Evolutionary conservation across 1,140 invertebrate genomes (phyloP).

Genomic region (Globodera rostochiensis): DNA sequence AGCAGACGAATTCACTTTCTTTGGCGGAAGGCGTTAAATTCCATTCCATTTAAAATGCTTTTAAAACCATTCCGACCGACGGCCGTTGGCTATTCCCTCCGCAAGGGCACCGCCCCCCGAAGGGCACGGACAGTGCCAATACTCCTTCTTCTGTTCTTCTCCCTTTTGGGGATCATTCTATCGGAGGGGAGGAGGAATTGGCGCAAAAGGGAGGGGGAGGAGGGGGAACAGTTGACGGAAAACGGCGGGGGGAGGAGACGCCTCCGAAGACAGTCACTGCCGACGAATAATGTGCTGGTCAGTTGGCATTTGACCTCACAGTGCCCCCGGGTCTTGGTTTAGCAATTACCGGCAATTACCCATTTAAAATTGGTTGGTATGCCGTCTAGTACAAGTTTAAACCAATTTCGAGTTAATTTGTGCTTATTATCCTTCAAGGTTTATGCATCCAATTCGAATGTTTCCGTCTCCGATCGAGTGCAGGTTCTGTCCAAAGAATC

Average conservation of each 20-base stretch:
- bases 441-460: conserved; percentile 33
- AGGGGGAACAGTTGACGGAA: background rate
- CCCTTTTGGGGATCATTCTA: too few species aligned
- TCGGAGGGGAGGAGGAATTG: too few species aligned
- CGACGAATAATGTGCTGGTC: conserved; percentile 25
- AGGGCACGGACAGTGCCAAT: background rate
- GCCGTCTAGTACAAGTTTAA: background rate
- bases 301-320: background rate
- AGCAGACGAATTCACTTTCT: too few species aligned
- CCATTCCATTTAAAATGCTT: background rate
- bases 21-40: too few species aligned
- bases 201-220: too few species aligned
- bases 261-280: conserved; percentile 21
- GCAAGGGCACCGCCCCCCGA: background rate
- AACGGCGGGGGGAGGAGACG: background rate
- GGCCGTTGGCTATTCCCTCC: too few species aligned
- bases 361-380: too few species aligned
- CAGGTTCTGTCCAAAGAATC: conserved; percentile 30
- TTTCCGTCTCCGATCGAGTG: conserved; percentile 23
- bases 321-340: background rate
- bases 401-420: background rate
- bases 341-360: too few species aligned
- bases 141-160: too few species aligned
- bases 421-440: conserved; percentile 22
- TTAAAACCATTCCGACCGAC: background rate